Evolutionary conservation across 2,797 vertebrate species (phyloP).

Genomic region (Spondyliosoma cantharus): DNA sequence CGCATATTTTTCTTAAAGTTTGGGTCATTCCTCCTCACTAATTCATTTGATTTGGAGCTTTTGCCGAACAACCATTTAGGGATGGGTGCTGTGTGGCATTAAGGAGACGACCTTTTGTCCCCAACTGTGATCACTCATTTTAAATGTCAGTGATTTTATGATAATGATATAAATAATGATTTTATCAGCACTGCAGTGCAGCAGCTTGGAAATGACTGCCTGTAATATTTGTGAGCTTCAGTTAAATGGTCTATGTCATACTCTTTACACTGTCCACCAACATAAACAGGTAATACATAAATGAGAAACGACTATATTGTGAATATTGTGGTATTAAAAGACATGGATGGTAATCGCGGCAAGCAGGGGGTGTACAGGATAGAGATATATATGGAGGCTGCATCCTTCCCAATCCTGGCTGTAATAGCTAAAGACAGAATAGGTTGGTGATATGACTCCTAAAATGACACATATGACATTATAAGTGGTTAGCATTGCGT

Average conservation of each 20-base stretch:
- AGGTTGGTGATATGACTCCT: no score
- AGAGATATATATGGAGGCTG: neutral
- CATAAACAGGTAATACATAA: neutral
- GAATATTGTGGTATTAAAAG: no score
- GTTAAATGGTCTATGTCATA: neutral
- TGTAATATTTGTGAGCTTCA: neutral
- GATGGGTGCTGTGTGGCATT: neutral
- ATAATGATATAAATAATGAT: constrained; percentile 12
- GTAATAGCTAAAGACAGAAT: no score
- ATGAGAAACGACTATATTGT: no score
- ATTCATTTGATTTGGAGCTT: neutral
- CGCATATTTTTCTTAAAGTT: neutral
- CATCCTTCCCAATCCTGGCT: neutral
- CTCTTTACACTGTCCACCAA: neutral
- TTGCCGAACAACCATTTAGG: neutral
- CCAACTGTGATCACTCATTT: neutral
- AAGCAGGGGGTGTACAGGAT: neutral
- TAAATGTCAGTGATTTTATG: constrained; percentile 18
- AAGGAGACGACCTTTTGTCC: constrained; percentile 1
- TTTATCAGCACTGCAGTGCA: neutral
- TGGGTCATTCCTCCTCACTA: neutral
- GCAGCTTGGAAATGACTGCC: neutral
- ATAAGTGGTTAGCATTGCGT: no score
- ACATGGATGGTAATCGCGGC: neutral
- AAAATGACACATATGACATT: no score